These are phyloP conservation scores for Papilio polytes DNA, from an alignment of 1,140 invertebrate species.

Conservation along the genomic window DNA sequence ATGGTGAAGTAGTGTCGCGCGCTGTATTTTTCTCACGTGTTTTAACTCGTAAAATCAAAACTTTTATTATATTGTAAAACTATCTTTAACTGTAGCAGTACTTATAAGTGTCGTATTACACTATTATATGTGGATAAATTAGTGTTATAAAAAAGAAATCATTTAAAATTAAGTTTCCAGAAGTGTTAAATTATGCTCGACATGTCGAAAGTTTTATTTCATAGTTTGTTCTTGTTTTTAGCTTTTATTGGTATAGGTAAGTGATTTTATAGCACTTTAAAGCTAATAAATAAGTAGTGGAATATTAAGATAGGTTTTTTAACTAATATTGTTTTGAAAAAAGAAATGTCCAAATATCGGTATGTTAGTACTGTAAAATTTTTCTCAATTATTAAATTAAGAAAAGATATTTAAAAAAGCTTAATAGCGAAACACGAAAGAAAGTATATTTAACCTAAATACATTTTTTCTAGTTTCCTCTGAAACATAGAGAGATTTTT, in stretches of 20 bases:
- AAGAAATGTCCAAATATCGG: no score
- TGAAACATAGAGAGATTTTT: not conserved
- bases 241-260: conserved; percentile 29
- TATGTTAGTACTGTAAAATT: no score
- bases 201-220: conserved; percentile 36
- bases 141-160: not conserved
- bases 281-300: no score
- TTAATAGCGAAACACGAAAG: not conserved
- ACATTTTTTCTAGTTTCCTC: not conserved
- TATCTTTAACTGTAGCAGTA: not conserved
- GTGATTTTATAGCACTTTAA: not conserved
- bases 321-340: no score
- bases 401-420: not conserved
- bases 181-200: conserved; percentile 32
- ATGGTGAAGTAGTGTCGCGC: conserved; percentile 14
- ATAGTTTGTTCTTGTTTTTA: conserved; percentile 28
- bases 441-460: not conserved
- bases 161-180: conserved; percentile 20
- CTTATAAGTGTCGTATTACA: not conserved
- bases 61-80: conserved; percentile 20
- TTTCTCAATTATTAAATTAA: no score
- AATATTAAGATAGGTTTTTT: no score
- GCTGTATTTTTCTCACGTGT: conserved; percentile 27
- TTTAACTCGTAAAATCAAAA: conserved; percentile 31
- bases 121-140: not conserved